A percentile compares a stretch with the other conserved stretches of the same genome.
Evolutionary conservation across 2,888 invertebrate genomes (phyloP).

Genomic region (Nipponacmea schrenckii): DNA sequence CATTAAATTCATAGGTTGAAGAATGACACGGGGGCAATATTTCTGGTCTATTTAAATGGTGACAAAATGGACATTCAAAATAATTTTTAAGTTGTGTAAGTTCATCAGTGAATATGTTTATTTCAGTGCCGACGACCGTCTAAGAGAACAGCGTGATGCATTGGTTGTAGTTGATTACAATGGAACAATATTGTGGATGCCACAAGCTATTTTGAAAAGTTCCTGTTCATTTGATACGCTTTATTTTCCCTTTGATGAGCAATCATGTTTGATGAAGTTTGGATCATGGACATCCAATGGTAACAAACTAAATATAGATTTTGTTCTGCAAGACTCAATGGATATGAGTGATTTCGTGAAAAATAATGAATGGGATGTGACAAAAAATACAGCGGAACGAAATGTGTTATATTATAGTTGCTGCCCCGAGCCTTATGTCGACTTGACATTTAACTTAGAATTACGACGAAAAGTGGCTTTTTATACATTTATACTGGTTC

Average conservation of each 20-base stretch:
- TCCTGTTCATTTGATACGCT: conserved; percentile 64
- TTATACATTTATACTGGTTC: conserved; percentile 64
- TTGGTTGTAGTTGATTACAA: conserved; percentile 56
- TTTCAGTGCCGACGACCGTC: conserved; percentile 64
- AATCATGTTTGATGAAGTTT: conserved; percentile 63
- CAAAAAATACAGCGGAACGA: conserved; percentile 52
- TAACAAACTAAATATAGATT: conserved; percentile 52
- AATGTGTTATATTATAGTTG: conserved; percentile 59
- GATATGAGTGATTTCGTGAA: conserved; percentile 59
- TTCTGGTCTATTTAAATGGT: not conserved
- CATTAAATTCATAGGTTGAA: too few relatives aligned
- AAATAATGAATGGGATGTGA: conserved; percentile 66
- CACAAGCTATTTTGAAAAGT: conserved; percentile 62
- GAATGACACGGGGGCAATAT: too few relatives aligned
- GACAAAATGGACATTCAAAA: too few relatives aligned
- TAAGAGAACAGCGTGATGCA: conserved; percentile 65
- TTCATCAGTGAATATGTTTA: not conserved
- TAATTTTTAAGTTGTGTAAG: too few relatives aligned
- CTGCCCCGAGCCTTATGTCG: conserved; percentile 61
- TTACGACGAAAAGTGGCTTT: conserved; percentile 56
- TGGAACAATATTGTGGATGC: conserved; percentile 57
- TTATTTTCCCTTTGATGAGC: conserved; percentile 65
- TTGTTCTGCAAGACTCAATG: conserved; percentile 41
- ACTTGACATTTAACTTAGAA: conserved; percentile 58
- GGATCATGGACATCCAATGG: conserved; percentile 66